Evolutionary conservation across 1,140 invertebrate species (phyloP), one percentile per base, ranked within the genome.

Genomic region (Caenorhabditis latens): DNA sequence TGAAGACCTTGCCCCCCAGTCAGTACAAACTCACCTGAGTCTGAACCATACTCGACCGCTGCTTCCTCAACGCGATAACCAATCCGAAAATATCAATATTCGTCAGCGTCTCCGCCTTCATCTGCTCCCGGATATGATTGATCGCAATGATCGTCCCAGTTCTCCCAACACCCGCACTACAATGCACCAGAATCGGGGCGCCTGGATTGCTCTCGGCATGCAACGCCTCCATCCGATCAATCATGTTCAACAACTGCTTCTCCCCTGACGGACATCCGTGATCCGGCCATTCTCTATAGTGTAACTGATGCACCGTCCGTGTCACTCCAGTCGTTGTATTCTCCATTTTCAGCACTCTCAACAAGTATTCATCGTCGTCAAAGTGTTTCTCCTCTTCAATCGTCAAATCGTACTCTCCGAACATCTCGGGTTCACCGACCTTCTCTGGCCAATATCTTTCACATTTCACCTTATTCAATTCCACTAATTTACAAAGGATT

Each of bases 141-240:
- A 95, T 94, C 53, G 94, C 94, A 93, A 95, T 94, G 43, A 95
- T 94, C 32, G 95, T 95, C 43, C 95, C 95, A n/a, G 95, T 95
- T 88, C 95, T 91, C 5, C 95, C 95, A 93, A 95, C 95, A 9
- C 95, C 95, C 88, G 95, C 95, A 92, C 93, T 94, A 65, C 87
- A 88, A 50, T 88, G 87, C 13, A 88, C 85, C 16, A 88, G 79
- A 53, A 88, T 79, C 6, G 87, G 85, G 1, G 61, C 5, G 5
- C 61, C 21, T 32, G 48, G 21, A 24, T 40, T 24, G 19, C n/a
- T 46, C 43, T 61, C 43, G 19, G 24, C 53, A 53, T 84, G 82
- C 8, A 87, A 21, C 32, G 63, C 42, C 19, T 63, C 53, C 87
- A 88, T 88, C 19, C 40, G 11, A n/a, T 67, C 79, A 40, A 88